These are phyloP conservation scores for Pseudorectes ferrugineus DNA, from an alignment of 2,113 vertebrate species.

Conservation along the genomic window DNA sequence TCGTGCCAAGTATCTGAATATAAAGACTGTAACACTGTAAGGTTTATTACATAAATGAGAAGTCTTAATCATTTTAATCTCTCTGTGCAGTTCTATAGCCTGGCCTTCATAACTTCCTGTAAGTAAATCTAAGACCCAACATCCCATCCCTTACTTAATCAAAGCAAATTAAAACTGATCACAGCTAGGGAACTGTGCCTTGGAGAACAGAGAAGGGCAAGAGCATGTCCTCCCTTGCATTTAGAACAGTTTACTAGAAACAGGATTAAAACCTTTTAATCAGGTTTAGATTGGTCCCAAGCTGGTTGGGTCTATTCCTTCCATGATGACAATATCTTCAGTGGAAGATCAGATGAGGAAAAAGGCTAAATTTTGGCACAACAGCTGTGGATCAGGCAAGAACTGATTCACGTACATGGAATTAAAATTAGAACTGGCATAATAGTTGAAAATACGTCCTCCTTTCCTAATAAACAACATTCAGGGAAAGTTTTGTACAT, in stretches of 20 bases:
- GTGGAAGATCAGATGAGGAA: not conserved
- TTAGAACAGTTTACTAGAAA: not conserved
- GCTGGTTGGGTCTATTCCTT: not conserved
- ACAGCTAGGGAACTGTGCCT: not conserved
- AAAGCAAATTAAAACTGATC: conserved; percentile 1
- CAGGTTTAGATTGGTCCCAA: not conserved
- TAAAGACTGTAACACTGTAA: conserved; percentile 19
- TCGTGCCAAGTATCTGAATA: not conserved
- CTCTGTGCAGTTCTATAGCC: not conserved
- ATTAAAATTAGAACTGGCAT: not conserved
- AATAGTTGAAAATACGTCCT: not conserved
- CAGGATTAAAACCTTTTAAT: not conserved
- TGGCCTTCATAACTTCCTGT: conserved; percentile 30
- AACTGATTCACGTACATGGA: not conserved
- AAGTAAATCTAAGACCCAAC: not conserved
- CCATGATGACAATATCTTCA: not conserved
- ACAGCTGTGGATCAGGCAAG: not conserved
- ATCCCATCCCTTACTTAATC: not conserved
- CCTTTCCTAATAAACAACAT: not conserved
- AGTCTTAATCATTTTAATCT: conserved; percentile 56
- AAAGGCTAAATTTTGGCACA: not conserved
- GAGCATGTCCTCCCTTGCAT: not conserved
- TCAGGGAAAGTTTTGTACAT: not conserved
- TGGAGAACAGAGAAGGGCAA: not conserved
- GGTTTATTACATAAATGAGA: conserved; percentile 55